A percentile compares a stretch with the other conserved stretches of the same genome.
phyloP scores from a whole-genome alignment of 2,797 vertebrate genomes.

The Cichlasoma orientale region DNA sequence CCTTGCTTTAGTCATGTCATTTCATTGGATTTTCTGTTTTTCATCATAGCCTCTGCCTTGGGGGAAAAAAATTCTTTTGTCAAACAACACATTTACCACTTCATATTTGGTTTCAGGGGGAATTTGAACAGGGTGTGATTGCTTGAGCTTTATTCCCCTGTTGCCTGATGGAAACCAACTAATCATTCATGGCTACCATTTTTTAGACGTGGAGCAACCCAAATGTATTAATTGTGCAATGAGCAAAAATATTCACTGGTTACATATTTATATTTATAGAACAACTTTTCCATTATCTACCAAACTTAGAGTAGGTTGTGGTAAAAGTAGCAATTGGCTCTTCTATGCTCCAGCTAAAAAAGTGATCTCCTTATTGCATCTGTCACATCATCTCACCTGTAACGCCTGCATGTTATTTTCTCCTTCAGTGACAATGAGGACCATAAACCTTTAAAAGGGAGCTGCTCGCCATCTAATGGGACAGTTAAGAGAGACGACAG shows the following conservation, averaged over 20 bases:
- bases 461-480: slow-evolving; percentile 94
- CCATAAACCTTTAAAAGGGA: slow-evolving; percentile 97
- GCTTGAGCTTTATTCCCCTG: slow-evolving; percentile 75
- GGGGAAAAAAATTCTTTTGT: slow-evolving; percentile 44
- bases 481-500: slow-evolving; percentile 97
- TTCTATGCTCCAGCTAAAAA: slow-evolving; percentile 75
- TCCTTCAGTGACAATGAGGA: slow-evolving; percentile 94
- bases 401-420: slow-evolving; percentile 85
- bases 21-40: slow-evolving; percentile 64
- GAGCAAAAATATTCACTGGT: no score
- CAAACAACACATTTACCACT: slow-evolving; percentile 60
- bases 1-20: slow-evolving; percentile 64
- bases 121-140: slow-evolving; percentile 63
- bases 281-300: slow-evolving; percentile 4
- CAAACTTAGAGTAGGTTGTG: neutral
- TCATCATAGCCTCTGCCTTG: slow-evolving; percentile 63
- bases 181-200: slow-evolving; percentile 69
- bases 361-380: slow-evolving; percentile 69
- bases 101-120: slow-evolving; percentile 76
- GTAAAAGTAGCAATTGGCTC: slow-evolving; percentile 11
- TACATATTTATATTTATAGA: neutral
- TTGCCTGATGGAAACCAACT: slow-evolving; percentile 79
- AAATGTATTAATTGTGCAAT: slow-evolving; percentile 16
- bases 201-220: slow-evolving; percentile 72
- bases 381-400: slow-evolving; percentile 76